These are phyloP conservation scores for Atethmia centrago DNA, from an alignment of 2,888 invertebrate species.

Conservation along the genomic window DNA sequence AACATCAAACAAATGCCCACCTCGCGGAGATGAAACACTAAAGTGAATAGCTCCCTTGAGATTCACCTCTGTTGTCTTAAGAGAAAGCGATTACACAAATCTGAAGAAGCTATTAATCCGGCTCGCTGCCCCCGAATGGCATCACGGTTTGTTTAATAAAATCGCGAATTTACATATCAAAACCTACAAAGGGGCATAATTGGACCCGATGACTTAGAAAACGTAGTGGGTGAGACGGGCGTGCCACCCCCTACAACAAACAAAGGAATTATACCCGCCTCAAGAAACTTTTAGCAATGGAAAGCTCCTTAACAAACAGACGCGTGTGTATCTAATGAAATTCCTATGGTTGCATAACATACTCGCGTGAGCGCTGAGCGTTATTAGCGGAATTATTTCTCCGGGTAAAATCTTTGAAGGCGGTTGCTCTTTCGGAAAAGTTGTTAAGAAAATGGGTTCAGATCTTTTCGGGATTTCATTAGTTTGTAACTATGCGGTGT, in stretches of 20 bases:
- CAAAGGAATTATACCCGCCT: slow-evolving; percentile 91
- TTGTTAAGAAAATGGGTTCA: slow-evolving; percentile 91
- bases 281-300: slow-evolving; percentile 91
- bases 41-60: slow-evolving; percentile 83
- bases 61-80: slow-evolving; percentile 87
- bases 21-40: slow-evolving; percentile 70
- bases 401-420: slow-evolving; percentile 89
- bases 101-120: slow-evolving; percentile 91
- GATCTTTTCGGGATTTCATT: slow-evolving; percentile 90
- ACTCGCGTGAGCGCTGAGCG: slow-evolving; percentile 87
- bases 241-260: slow-evolving; percentile 88
- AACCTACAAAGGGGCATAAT: slow-evolving; percentile 91
- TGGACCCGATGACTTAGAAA: slow-evolving; percentile 91
- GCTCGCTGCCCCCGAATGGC: slow-evolving; percentile 90
- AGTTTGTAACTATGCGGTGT: slow-evolving; percentile 90
- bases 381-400: slow-evolving; percentile 90
- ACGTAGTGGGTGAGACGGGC: slow-evolving; percentile 88
- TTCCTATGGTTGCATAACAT: slow-evolving; percentile 91
- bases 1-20: slow-evolving; percentile 73
- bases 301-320: slow-evolving; percentile 91
- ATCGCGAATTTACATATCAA: slow-evolving; percentile 91
- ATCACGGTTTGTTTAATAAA: slow-evolving; percentile 91
- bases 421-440: slow-evolving; percentile 90
- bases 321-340: slow-evolving; percentile 91
- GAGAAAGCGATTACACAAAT: slow-evolving; percentile 91